Conservation (phyloP, 2,113 vertebrate species). For the Amazona guildingii region DNA sequence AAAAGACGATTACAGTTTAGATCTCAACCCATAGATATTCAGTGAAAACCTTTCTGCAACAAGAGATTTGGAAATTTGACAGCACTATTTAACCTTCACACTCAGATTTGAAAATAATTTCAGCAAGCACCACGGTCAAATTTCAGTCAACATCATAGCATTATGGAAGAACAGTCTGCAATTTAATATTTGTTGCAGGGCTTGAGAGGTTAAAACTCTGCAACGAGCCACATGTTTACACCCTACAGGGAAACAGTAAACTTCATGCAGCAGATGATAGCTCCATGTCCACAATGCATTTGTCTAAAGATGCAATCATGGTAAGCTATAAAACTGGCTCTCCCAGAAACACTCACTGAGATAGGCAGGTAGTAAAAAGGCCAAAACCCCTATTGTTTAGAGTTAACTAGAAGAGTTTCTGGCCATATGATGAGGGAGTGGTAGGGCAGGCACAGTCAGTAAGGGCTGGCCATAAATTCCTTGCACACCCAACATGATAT, state of each 20-base stretch:
- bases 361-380: not conserved
- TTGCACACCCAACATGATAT: conserved; percentile 23
- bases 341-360: not conserved
- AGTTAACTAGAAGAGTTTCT: not conserved
- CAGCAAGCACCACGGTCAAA: conserved; percentile 37
- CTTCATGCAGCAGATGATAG: not conserved
- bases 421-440: not conserved
- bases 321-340: not conserved
- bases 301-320: not conserved
- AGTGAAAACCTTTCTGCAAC: not conserved
- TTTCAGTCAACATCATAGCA: conserved; percentile 24
- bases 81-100: conserved; percentile 50
- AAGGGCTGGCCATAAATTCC: conserved; percentile 55
- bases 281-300: not conserved
- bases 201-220: conserved; percentile 25
- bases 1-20: not conserved
- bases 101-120: conserved; percentile 36
- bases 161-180: not conserved
- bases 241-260: not conserved
- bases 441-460: not conserved
- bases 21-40: conserved; percentile 19
- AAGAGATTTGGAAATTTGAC: conserved; percentile 47
- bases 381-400: not conserved
- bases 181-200: conserved; percentile 1
- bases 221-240: not conserved